Evolutionary conservation across 2,113 vertebrate species (phyloP).

Genomic region (Phodopus roborovskii): DNA sequence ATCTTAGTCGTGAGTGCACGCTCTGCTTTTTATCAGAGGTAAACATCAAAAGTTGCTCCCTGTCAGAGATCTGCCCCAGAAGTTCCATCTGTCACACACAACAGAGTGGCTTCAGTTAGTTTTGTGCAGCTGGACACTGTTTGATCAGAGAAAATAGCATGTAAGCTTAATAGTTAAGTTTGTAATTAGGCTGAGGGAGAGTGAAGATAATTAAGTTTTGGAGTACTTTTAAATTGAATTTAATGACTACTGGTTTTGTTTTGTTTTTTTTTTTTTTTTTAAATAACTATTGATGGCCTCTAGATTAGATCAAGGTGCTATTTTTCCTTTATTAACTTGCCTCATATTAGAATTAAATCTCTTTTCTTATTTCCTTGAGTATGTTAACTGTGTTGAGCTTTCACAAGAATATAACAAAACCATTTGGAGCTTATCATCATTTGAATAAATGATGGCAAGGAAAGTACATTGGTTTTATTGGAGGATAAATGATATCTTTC

Average conservation of each 20-base stretch:
- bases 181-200: slow-evolving; percentile 78
- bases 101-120: slow-evolving; percentile 73
- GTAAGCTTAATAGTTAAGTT: slow-evolving; percentile 77
- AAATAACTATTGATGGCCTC: slow-evolving; percentile 32
- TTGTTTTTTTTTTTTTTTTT: slow-evolving; percentile 43
- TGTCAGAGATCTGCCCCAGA: slow-evolving; percentile 78
- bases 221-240: slow-evolving; percentile 77
- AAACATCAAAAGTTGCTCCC: slow-evolving; percentile 84
- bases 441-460: neutral
- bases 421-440: neutral
- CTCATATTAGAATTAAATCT: slow-evolving; percentile 73
- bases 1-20: slow-evolving; percentile 71
- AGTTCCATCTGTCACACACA: slow-evolving; percentile 76
- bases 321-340: slow-evolving; percentile 75
- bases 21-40: slow-evolving; percentile 83
- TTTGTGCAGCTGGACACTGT: slow-evolving; percentile 72
- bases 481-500: slow-evolving; percentile 13
- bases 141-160: slow-evolving; percentile 71
- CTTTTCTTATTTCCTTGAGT: slow-evolving; percentile 57
- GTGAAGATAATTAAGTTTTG: slow-evolving; percentile 79
- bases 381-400: slow-evolving; percentile 45
- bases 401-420: slow-evolving; percentile 17
- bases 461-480: slow-evolving; percentile 35
- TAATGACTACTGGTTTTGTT: slow-evolving; percentile 20
- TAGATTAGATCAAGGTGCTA: slow-evolving; percentile 76